A percentile compares a stretch with the other conserved stretches of the same genome.
phyloP scores from a whole-genome alignment of 2,797 vertebrate genomes.

The Enteromius treurensis region DNA sequence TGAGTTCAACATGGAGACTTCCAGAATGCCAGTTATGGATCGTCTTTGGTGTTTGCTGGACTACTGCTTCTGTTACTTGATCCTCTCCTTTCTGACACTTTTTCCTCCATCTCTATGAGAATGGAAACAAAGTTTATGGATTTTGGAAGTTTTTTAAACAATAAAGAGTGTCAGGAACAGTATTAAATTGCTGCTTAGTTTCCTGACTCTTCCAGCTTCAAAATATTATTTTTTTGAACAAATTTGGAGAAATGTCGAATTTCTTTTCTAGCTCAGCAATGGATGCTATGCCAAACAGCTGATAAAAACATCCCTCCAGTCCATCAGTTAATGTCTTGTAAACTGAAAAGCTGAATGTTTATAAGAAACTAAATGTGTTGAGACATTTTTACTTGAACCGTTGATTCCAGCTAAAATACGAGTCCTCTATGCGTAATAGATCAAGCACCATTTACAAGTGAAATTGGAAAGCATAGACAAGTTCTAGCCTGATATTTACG shows the following conservation, averaged over 20 bases:
- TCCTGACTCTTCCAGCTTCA: not conserved
- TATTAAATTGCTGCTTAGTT: not conserved
- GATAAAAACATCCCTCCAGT: not conserved
- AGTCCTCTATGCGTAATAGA: not conserved
- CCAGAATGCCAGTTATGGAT: slow-evolving; percentile 71
- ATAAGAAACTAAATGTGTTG: not conserved
- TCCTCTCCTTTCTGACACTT: slow-evolving; percentile 79
- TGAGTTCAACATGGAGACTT: slow-evolving; percentile 60
- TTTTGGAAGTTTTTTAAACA: not conserved
- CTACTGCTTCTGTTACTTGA: slow-evolving; percentile 77
- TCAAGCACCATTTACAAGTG: not conserved
- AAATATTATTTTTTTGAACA: not conserved
- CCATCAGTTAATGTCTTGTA: not conserved
- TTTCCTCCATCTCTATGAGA: slow-evolving; percentile 83
- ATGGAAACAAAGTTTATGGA: not conserved
- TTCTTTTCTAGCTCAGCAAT: not conserved
- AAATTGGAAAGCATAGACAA: not conserved
- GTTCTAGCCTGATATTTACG: not conserved
- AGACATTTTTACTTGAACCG: not conserved
- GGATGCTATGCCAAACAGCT: not conserved
- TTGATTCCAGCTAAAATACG: not conserved
- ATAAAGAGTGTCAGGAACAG: not conserved
- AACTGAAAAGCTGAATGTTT: not conserved
- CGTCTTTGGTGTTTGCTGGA: slow-evolving; percentile 84
- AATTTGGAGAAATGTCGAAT: not conserved